These are phyloP conservation scores for Scomber scombrus DNA, from an alignment of 2,113 vertebrate genomes.

Conservation along the genomic window DNA sequence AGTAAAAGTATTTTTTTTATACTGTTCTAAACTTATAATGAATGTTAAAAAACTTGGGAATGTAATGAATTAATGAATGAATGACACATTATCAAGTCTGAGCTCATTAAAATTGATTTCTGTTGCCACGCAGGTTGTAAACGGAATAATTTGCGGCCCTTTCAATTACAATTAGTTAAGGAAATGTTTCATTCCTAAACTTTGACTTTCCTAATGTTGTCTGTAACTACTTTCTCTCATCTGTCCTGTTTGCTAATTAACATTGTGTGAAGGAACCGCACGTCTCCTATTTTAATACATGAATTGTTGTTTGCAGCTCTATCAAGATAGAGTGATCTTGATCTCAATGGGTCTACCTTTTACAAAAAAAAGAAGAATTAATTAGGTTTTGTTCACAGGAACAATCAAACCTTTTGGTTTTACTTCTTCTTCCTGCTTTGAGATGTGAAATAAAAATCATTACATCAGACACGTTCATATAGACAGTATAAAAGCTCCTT, in stretches of 20 bases:
- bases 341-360: slow-evolving; percentile 10
- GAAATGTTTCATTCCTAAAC: slow-evolving; percentile 9
- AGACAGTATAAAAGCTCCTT: slow-evolving; percentile 9
- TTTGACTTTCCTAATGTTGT: slow-evolving; percentile 38
- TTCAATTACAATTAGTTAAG: slow-evolving; percentile 31
- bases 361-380: slow-evolving; percentile 2
- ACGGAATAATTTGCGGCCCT: neutral
- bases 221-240: slow-evolving; percentile 21
- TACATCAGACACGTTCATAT: slow-evolving; percentile 35
- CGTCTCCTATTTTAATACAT: neutral
- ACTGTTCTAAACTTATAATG: neutral
- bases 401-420: slow-evolving; percentile 27
- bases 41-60: neutral
- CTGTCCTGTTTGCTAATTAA: slow-evolving; percentile 44
- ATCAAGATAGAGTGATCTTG: slow-evolving; percentile 13
- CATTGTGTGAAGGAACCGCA: neutral
- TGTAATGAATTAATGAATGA: too few relatives aligned
- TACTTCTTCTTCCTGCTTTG: slow-evolving; percentile 24
- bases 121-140: neutral
- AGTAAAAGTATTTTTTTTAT: neutral
- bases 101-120: neutral
- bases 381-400: slow-evolving; percentile 42
- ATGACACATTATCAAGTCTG: neutral
- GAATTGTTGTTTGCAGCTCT: slow-evolving; percentile 16
- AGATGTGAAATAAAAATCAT: slow-evolving; percentile 25